phyloP scores from a whole-genome alignment of 2,113 vertebrate genomes.

The Petrocephalus microphthalmus region DNA sequence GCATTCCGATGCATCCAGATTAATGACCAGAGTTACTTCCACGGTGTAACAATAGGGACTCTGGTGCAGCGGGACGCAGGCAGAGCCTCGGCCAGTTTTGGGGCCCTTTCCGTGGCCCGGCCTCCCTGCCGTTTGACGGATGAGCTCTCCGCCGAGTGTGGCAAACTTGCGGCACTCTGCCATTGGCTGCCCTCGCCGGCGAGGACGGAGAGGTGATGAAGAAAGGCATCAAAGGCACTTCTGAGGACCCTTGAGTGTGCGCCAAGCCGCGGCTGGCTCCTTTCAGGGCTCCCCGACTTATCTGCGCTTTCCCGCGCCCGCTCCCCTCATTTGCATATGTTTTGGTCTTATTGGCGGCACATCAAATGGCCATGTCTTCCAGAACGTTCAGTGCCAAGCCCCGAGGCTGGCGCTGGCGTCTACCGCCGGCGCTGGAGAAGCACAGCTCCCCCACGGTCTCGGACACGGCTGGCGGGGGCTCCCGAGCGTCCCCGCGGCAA shows the following conservation, averaged over 20 bases:
- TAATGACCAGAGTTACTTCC: background rate
- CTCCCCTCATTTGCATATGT: slow-evolving; percentile 59
- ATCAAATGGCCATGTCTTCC: slow-evolving; percentile 49
- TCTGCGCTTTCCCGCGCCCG: slow-evolving; percentile 40
- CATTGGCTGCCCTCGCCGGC: background rate
- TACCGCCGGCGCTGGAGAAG: slow-evolving; percentile 33
- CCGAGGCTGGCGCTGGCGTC: slow-evolving; percentile 48
- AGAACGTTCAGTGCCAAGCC: slow-evolving; percentile 48
- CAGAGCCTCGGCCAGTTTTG: background rate
- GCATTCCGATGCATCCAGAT: background rate
- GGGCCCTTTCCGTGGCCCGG: background rate
- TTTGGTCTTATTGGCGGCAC: slow-evolving; percentile 47
- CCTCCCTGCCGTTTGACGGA: background rate
- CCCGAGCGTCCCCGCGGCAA: background rate
- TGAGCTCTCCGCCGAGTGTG: background rate
- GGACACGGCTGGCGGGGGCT: slow-evolving; percentile 16
- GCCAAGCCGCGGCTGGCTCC: slow-evolving; percentile 58
- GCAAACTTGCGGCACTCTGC: background rate
- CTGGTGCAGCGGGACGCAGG: background rate
- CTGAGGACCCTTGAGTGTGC: slow-evolving; percentile 47
- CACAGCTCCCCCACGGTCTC: slow-evolving; percentile 32
- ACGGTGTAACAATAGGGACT: background rate
- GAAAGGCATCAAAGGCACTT: slow-evolving; percentile 50
- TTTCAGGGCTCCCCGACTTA: slow-evolving; percentile 43
- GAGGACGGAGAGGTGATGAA: slow-evolving; percentile 9